Evolutionary conservation across 2,888 invertebrate species (phyloP), one percentile per base, ranked within the genome.

Genomic region (Electrophaes corylata): DNA sequence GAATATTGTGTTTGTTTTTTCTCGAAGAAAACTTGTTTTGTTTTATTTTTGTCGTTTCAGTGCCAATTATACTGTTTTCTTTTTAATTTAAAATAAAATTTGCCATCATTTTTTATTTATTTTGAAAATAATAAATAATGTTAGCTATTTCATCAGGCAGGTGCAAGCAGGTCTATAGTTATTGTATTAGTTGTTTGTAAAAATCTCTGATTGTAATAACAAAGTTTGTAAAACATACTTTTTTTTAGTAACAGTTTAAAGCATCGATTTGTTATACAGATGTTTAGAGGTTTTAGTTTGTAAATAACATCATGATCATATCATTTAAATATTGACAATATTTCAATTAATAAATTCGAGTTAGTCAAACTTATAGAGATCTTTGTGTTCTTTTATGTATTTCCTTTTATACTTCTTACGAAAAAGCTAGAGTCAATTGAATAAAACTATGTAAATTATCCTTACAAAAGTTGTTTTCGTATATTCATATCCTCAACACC

Each of bases 41-140:
- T 60, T 56, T 73, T 74, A 65, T 71, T 76, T 76, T 81, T 76
- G 66, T 70, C 66, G 55, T 83, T 84, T 84, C 82, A 79, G 91
- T 88, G 90, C 88, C 89, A 88, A 88, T 83, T 51, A 33, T 46
- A 35, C 46, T 51, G 79, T 83, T 65, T 81, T 72, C 70, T 72
- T 72, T 50, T 71, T 40, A 52, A 12, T 72, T 57, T 60, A 75
- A 75, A 75, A 78, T 71, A 71, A 77, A 77, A 75, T 72, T n/a
- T 58, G 55, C 41, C 39, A 55, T 53, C 29, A 23, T 31, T 12
- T n/a, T 18, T 23, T 44, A 60, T 55, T 60, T 55, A 55, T 55
- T 43, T 20, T 11, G 43, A 12, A 23, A 41, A 19, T 52, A 48
- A 23, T 35, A 44, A 33, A n/a, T n/a, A n/a, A n/a, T n/a, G n/a